Conservation (phyloP, 2,888 invertebrate species). For the Orthonychiurus folsomi region DNA sequence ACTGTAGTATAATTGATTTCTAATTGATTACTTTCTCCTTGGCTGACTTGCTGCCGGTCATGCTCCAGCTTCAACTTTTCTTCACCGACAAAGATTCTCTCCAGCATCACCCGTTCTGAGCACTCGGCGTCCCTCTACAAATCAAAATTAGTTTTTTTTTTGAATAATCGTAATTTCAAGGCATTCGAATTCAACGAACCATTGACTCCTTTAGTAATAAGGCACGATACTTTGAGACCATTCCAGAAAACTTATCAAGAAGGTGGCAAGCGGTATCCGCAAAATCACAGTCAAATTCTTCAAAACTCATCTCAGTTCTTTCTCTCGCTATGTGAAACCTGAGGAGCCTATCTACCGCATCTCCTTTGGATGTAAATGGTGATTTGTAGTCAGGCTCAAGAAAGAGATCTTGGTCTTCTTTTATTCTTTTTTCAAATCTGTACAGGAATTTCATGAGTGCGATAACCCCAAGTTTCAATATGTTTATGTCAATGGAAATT, state of each 20-base stretch:
- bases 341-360: slow-evolving; percentile 37
- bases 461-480: not conserved
- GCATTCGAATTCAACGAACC: slow-evolving; percentile 21
- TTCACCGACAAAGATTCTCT: slow-evolving; percentile 38
- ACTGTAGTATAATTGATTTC: too few species aligned
- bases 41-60: slow-evolving; percentile 27
- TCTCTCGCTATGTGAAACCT: slow-evolving; percentile 39
- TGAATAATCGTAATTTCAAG: not conserved
- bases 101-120: slow-evolving; percentile 39
- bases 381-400: slow-evolving; percentile 38
- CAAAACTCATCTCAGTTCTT: slow-evolving; percentile 35
- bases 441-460: slow-evolving; percentile 6
- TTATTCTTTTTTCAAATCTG: slow-evolving; percentile 36
- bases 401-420: slow-evolving; percentile 38
- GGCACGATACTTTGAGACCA: slow-evolving; percentile 37
- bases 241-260: slow-evolving; percentile 35
- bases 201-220: slow-evolving; percentile 39
- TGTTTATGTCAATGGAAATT: too few species aligned
- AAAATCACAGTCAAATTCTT: slow-evolving; percentile 39
- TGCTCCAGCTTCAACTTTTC: slow-evolving; percentile 31
- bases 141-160: slow-evolving; percentile 2
- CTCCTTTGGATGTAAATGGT: slow-evolving; percentile 30
- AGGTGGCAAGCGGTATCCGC: slow-evolving; percentile 35
- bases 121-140: slow-evolving; percentile 37
- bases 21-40: slow-evolving; percentile 34